phyloP scores from a whole-genome alignment of 2,113 vertebrate genomes.

The Anser cygnoides region DNA sequence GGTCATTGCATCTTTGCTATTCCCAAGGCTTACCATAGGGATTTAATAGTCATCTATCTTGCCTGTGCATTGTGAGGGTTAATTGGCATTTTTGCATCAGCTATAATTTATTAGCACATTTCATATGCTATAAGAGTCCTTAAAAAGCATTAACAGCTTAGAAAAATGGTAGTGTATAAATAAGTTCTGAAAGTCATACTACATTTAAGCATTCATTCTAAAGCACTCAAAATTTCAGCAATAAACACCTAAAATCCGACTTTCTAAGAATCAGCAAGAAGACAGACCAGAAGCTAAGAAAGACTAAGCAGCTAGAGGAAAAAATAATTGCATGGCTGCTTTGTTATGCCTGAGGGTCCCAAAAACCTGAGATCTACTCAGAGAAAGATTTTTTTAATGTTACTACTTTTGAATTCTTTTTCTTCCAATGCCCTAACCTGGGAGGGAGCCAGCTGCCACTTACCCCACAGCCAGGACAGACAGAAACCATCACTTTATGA shows the following conservation, averaged over 20 bases:
- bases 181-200: not conserved
- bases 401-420: not conserved
- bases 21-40: not conserved
- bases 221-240: not conserved
- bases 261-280: not conserved
- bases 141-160: slow-evolving; percentile 10
- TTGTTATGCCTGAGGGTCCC: not conserved
- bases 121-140: not conserved
- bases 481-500: not conserved
- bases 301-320: not conserved
- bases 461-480: rapidly evolving
- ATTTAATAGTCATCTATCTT: slow-evolving; percentile 27
- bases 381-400: not conserved
- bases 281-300: not conserved
- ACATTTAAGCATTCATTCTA: not conserved
- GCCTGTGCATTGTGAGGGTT: not conserved
- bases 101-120: too few species aligned
- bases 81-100: slow-evolving; percentile 36
- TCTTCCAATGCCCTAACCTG: not conserved
- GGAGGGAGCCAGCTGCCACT: not conserved
- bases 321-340: not conserved
- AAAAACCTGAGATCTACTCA: not conserved
- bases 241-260: not conserved
- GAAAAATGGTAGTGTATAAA: not conserved
- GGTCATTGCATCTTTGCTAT: slow-evolving; percentile 37